Conservation (phyloP, 2,797 vertebrate genomes). For the Poliocrania exsul region DNA sequence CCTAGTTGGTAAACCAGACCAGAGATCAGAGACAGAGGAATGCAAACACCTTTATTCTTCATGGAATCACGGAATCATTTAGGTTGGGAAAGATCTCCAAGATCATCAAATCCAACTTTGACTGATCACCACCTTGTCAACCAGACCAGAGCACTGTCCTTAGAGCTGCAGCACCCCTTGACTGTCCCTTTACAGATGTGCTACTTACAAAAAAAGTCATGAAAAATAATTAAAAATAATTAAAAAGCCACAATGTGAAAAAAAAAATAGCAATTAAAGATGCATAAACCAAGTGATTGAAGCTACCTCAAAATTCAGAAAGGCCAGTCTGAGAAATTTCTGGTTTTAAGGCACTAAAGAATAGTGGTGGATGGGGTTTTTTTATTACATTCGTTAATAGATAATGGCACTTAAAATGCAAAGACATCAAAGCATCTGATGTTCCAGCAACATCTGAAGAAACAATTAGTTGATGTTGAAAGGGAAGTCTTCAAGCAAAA, state of each 20-base stretch:
- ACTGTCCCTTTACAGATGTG: background rate
- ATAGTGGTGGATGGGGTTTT: background rate
- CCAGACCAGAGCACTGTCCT: background rate
- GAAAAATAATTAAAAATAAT: background rate
- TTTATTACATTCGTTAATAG: background rate
- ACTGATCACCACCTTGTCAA: background rate
- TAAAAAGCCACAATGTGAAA: background rate
- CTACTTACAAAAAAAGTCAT: background rate
- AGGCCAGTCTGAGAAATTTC: background rate
- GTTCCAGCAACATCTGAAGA: background rate
- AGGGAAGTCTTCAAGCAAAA: background rate
- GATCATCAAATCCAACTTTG: background rate
- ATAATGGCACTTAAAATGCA: background rate
- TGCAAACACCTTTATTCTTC: background rate
- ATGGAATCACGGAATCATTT: background rate
- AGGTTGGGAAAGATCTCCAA: background rate
- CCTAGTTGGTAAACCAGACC: background rate
- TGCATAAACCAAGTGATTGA: background rate
- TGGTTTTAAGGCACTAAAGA: background rate
- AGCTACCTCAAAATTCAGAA: background rate
- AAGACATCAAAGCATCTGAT: background rate
- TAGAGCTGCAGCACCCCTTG: rapidly evolving
- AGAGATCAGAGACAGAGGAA: background rate
- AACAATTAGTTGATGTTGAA: background rate
- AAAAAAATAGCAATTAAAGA: background rate